Conservation (phyloP, 2,888 invertebrate genomes). For the Scelioninae gen. 1 region DNA sequence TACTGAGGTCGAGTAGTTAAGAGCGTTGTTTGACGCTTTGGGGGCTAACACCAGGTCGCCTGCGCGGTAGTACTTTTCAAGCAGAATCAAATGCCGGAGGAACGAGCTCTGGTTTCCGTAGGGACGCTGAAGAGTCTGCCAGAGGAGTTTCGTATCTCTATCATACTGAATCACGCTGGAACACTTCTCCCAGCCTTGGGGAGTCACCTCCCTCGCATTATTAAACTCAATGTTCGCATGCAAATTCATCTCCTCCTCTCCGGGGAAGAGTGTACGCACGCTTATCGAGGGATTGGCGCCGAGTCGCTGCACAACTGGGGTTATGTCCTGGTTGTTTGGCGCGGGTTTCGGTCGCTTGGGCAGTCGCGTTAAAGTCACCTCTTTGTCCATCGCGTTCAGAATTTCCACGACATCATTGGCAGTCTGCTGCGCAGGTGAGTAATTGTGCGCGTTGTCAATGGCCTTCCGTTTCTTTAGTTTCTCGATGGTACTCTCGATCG, state of each 20-base stretch:
- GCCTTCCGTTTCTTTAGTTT: slow-evolving; percentile 82
- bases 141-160: slow-evolving; percentile 91
- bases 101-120: slow-evolving; percentile 95
- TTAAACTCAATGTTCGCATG: slow-evolving; percentile 91
- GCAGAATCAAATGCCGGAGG: slow-evolving; percentile 90
- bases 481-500: slow-evolving; percentile 81
- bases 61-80: slow-evolving; percentile 91
- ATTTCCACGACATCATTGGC: slow-evolving; percentile 80
- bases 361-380: slow-evolving; percentile 87
- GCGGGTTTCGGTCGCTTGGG: slow-evolving; percentile 82
- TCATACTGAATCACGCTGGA: slow-evolving; percentile 92
- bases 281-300: slow-evolving; percentile 93
- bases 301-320: slow-evolving; percentile 88
- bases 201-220: slow-evolving; percentile 89
- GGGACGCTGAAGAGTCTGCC: slow-evolving; percentile 93
- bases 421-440: slow-evolving; percentile 69
- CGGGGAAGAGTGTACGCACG: slow-evolving; percentile 91
- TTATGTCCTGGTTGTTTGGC: slow-evolving; percentile 84
- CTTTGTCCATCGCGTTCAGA: slow-evolving; percentile 86
- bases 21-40: slow-evolving; percentile 90
- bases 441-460: slow-evolving; percentile 76
- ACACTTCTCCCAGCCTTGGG: slow-evolving; percentile 94
- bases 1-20: slow-evolving; percentile 91
- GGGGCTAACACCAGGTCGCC: slow-evolving; percentile 91
- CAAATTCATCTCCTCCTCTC: slow-evolving; percentile 92